Evolutionary conservation across 92 coral and sea anemone genomes (phyloP).

Genomic region (Zoanthus solanderi): DNA sequence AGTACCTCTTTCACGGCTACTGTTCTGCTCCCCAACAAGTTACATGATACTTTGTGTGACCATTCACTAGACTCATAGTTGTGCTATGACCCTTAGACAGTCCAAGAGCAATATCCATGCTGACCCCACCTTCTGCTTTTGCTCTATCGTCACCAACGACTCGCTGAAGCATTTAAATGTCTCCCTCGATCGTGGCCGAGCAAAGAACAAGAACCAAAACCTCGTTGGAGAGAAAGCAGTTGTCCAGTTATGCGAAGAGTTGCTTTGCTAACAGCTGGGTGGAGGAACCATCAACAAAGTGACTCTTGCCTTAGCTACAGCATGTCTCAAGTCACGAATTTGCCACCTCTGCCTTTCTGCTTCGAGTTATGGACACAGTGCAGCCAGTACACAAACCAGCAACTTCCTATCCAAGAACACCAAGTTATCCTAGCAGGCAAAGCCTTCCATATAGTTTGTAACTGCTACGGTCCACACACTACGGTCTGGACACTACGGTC

Average conservation of each 20-base stretch:
- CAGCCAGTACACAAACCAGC: no score
- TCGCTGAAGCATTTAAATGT: conserved; percentile 43
- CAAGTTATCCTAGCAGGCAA: no score
- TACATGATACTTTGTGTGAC: neutral
- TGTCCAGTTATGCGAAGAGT: conserved; percentile 60
- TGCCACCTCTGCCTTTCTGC: neutral
- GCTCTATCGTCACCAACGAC: conserved; percentile 25
- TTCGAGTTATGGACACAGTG: neutral
- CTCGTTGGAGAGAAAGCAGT: conserved; percentile 67
- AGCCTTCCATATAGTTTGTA: no score
- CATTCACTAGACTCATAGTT: neutral
- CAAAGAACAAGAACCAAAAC: conserved; percentile 43
- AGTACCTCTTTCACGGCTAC: conserved; percentile 16
- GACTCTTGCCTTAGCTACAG: neutral
- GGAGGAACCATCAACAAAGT: neutral
- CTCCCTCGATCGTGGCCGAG: conserved; percentile 45
- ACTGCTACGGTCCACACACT: no score
- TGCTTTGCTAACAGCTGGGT: neutral
- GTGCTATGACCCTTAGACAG: neutral
- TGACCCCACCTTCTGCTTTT: neutral
- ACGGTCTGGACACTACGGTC: no score
- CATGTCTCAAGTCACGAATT: neutral
- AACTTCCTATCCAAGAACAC: no score
- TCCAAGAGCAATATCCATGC: neutral
- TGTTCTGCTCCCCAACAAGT: neutral